phyloP scores from a whole-genome alignment of 2,888 invertebrate genomes.

The Tenthredo livida region DNA sequence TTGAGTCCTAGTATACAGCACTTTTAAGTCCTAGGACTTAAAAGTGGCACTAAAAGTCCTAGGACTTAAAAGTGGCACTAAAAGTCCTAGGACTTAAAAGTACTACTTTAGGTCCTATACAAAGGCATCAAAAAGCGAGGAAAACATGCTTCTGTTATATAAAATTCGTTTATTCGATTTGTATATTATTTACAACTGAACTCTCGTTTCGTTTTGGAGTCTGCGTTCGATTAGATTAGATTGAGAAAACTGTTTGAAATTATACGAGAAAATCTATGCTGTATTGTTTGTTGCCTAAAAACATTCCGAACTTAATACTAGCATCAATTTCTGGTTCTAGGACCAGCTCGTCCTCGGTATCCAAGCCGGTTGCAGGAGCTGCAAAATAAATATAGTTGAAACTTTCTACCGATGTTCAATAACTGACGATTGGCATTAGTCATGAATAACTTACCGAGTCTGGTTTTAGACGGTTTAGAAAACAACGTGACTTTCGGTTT shows the following conservation, averaged over 20 bases:
- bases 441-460: constrained; percentile 71
- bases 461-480: constrained; percentile 75
- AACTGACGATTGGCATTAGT: too few species aligned
- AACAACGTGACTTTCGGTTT: constrained; percentile 77
- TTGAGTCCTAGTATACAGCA: too few species aligned
- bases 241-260: background rate
- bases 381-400: constrained; percentile 58
- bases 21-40: too few species aligned
- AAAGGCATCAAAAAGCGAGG: too few species aligned
- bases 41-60: too few species aligned
- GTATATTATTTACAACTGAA: background rate
- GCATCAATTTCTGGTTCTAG: constrained; percentile 80
- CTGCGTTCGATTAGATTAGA: background rate
- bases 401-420: constrained; percentile 51
- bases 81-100: too few species aligned
- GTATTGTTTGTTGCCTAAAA: constrained; percentile 82
- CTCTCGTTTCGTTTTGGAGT: background rate
- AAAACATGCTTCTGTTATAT: too few species aligned
- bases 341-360: constrained; percentile 78
- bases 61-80: too few species aligned
- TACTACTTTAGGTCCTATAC: too few species aligned
- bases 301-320: constrained; percentile 79
- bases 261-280: constrained; percentile 78
- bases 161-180: background rate
- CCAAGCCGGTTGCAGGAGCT: constrained; percentile 78